These are phyloP conservation scores for Coreius guichenoti DNA, from an alignment of 2,797 vertebrate genomes.

Conservation along the genomic window DNA sequence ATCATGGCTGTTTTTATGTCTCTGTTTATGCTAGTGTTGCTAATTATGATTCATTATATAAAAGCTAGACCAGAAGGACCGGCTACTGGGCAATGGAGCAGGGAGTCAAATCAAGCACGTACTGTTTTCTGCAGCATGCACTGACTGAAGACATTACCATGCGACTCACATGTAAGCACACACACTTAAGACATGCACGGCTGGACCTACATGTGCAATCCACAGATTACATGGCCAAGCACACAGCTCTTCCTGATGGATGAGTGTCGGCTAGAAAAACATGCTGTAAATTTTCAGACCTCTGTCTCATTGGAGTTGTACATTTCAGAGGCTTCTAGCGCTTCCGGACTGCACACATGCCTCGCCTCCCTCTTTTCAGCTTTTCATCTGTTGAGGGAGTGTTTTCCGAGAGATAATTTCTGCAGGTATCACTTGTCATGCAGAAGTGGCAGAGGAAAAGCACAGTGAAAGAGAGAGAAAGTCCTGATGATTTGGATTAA, in stretches of 20 bases:
- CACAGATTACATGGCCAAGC: conserved; percentile 6
- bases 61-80: conserved; percentile 15
- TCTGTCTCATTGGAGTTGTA: conserved; percentile 36
- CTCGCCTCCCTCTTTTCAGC: not conserved
- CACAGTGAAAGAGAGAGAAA: not conserved
- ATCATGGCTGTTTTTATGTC: conserved; percentile 1
- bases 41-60: not conserved
- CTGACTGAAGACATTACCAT: conserved; percentile 49
- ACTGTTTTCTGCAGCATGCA: not conserved
- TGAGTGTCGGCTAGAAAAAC: conserved; percentile 20
- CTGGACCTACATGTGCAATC: conserved; percentile 15
- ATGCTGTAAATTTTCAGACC: conserved; percentile 7
- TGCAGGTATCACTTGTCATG: conserved; percentile 27
- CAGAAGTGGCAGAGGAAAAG: not conserved
- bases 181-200: not conserved
- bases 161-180: conserved; percentile 45
- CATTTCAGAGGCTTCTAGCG: not conserved
- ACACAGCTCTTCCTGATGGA: conserved; percentile 42
- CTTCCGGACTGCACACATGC: not conserved
- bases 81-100: not conserved
- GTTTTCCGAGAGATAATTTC: conserved; percentile 25
- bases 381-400: conserved; percentile 1
- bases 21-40: not conserved
- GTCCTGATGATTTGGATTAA: conserved; percentile 24
- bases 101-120: not conserved